Conservation (phyloP, 2,888 invertebrate genomes). For the Lordiphosa fenestrarum region DNA sequence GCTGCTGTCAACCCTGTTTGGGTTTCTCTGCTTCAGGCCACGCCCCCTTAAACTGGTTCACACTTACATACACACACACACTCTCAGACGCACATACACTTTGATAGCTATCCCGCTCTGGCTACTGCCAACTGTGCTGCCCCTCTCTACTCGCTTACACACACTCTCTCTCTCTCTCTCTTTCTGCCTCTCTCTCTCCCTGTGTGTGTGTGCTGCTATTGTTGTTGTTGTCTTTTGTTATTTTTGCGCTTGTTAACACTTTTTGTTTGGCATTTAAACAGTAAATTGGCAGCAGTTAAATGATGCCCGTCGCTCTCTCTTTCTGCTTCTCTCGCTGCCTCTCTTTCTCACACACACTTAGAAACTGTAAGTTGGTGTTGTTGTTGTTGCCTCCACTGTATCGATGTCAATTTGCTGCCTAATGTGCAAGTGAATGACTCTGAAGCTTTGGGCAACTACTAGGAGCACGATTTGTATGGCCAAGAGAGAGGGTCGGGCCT, state of each 20-base stretch:
- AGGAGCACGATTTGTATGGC: neutral
- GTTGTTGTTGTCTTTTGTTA: constrained; percentile 60
- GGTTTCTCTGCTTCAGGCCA: constrained; percentile 37
- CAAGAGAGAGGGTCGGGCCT: neutral
- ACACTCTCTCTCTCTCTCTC: neutral
- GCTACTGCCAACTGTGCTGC: constrained; percentile 11
- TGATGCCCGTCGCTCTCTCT: constrained; percentile 52
- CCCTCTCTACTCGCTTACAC: constrained; percentile 7
- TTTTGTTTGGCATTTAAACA: constrained; percentile 79
- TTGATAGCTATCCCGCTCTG: constrained; percentile 40
- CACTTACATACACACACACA: constrained; percentile 27
- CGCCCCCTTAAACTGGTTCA: constrained; percentile 66
- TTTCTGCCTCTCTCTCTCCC: constrained; percentile 9
- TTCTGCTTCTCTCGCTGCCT: constrained; percentile 13
- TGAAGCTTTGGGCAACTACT: constrained; percentile 13
- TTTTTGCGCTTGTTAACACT: constrained; percentile 67
- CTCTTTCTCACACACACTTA: constrained; percentile 14
- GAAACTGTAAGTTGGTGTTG: constrained; percentile 7
- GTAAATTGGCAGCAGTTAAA: constrained; percentile 79
- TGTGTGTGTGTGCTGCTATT: constrained; percentile 2
- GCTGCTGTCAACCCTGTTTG: constrained; percentile 46
- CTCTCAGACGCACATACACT: neutral
- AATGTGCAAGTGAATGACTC: constrained; percentile 71
- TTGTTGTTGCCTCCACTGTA: constrained; percentile 32
- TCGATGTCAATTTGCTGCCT: constrained; percentile 76